These are phyloP conservation scores for Mus minutoides DNA, from an alignment of 2,797 vertebrate genomes.

Conservation along the genomic window DNA sequence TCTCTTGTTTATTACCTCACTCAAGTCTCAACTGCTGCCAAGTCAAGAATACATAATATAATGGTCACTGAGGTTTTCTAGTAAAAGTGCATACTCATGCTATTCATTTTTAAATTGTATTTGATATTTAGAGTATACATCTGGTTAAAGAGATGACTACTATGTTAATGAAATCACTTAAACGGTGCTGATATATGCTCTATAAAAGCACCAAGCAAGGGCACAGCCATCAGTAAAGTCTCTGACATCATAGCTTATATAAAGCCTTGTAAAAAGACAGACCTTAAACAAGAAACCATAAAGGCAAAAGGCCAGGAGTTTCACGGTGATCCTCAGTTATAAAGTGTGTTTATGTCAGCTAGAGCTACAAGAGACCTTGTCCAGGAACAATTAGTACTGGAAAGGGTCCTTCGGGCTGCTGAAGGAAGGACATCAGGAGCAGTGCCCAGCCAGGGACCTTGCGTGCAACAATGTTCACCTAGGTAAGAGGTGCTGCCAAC, in stretches of 20 bases:
- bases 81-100: background rate
- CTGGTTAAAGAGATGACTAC: slow-evolving; percentile 26
- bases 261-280: slow-evolving; percentile 6
- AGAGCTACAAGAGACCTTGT: background rate
- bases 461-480: background rate
- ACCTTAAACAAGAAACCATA: slow-evolving; percentile 17
- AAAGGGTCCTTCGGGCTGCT: background rate
- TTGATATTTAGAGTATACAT: background rate
- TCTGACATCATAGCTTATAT: slow-evolving; percentile 18
- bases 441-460: background rate
- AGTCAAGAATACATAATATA: background rate
- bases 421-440: background rate
- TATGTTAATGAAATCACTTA: slow-evolving; percentile 1
- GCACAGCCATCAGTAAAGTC: background rate
- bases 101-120: slow-evolving; percentile 29
- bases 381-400: background rate
- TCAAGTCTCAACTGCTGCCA: background rate
- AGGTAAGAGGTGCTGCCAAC: background rate
- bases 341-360: background rate
- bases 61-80: slow-evolving; percentile 7
- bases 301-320: background rate
- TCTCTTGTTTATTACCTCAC: background rate
- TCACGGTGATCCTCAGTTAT: background rate
- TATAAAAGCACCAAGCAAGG: background rate
- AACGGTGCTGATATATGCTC: background rate